Evolutionary conservation across 2,797 vertebrate species (phyloP), one percentile per base, ranked within the genome.

Genomic region (Aphelocoma californica): DNA sequence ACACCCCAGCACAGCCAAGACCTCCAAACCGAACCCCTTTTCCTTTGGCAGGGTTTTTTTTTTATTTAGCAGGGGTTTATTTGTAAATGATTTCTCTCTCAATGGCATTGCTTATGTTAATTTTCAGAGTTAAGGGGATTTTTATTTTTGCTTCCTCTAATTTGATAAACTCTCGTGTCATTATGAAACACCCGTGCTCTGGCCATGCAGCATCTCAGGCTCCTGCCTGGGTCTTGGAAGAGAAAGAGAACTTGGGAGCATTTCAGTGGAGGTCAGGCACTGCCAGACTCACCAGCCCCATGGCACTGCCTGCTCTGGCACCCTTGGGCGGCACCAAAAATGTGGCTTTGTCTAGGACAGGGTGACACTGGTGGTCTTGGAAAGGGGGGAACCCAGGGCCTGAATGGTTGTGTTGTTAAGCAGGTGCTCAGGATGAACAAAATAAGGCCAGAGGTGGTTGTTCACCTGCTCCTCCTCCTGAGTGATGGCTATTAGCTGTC

Each of bases 241-340:
- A 72, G 47, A 25, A 56, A 40, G 16, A 60, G 28, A 57, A 62
- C 14, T 16, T 0, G 2, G 1, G 48, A 56, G 26, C 29, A 16
- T 11, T 45, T 56, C 38, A 56, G 48, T 0, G 0, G 21, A 15
- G 17, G 29, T 56, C 47, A 32, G 69, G 48, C 57, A 50, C 18
- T 18, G 36, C 57, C 56, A 81, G 29, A 7, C 18, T 53, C 3
- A 1, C 6, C 80, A 75, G 50, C 25, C 20, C 47, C 42, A 11
- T 0, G 1, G 18, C 45, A 44, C 25, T 4, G 5, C 9, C 67
- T 1, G 3, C 28, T 47, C 3, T 0, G 1, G 36, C 51, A 81
- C 6, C 45, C 61, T n/a, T 0, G 1, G 4, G 50, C 48, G 77
- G 36, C 84, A 74, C 42, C 2, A 2, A 38, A 78, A 44, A 29